Evolutionary conservation across 2,797 vertebrate genomes (phyloP).

Genomic region (Dromococcyx pavoninus): DNA sequence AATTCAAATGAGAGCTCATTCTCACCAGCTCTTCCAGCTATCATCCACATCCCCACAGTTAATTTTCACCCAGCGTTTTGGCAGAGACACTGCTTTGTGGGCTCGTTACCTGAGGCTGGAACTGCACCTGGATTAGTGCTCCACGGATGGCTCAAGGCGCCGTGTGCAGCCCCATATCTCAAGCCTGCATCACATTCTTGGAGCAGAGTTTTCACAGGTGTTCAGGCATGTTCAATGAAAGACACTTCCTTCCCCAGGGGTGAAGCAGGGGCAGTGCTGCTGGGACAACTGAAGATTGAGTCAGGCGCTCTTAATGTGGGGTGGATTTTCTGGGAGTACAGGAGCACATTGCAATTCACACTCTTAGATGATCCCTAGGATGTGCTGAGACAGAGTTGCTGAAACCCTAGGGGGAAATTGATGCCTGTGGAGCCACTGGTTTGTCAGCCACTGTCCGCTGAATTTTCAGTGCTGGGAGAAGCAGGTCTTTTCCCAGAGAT

Average conservation of each 20-base stretch:
- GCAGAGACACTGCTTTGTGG: background rate
- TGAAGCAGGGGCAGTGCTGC: background rate
- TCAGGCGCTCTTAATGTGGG: background rate
- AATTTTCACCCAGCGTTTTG: background rate
- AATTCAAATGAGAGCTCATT: background rate
- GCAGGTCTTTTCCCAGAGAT: background rate
- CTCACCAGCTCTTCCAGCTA: slow-evolving; percentile 15
- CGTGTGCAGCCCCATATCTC: background rate
- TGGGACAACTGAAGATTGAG: background rate
- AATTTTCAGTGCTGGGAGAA: background rate
- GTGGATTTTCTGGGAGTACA: background rate
- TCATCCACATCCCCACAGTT: background rate
- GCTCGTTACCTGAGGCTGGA: background rate
- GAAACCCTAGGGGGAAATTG: background rate
- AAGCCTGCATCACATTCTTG: background rate
- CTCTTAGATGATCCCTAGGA: background rate
- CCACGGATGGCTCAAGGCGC: background rate
- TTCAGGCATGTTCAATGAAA: background rate
- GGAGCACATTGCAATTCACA: background rate
- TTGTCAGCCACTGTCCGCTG: background rate
- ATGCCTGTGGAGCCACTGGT: background rate
- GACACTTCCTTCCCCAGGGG: background rate
- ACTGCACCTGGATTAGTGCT: slow-evolving; percentile 41
- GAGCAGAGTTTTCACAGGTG: background rate
- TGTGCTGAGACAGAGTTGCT: background rate